These are phyloP conservation scores for Embidobia sp. DNA, from an alignment of 2,888 invertebrate species.

Conservation along the genomic window DNA sequence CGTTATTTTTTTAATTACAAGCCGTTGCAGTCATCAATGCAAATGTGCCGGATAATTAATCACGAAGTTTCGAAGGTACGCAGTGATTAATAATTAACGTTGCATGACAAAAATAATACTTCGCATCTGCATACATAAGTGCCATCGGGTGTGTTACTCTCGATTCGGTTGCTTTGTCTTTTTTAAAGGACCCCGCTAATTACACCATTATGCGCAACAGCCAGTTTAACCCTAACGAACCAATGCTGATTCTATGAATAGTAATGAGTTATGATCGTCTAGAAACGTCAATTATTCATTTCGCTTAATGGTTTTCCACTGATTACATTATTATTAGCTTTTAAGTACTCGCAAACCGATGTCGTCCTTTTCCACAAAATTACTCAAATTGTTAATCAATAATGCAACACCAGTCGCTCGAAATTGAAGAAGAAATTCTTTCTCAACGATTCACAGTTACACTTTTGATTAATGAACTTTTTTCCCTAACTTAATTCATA, in stretches of 20 bases:
- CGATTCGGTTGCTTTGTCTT: slow-evolving; percentile 39
- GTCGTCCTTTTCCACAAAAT: too few relatives aligned
- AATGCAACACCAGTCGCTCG: too few relatives aligned
- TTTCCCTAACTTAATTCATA: too few relatives aligned
- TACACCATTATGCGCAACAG: slow-evolving; percentile 77
- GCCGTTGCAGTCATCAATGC: slow-evolving; percentile 21
- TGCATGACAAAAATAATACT: slow-evolving; percentile 44
- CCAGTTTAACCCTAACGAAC: slow-evolving; percentile 74
- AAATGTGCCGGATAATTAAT: slow-evolving; percentile 47
- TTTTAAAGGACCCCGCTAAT: slow-evolving; percentile 74
- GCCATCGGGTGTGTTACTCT: slow-evolving; percentile 42
- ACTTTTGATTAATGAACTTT: too few relatives aligned
- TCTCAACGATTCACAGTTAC: too few relatives aligned
- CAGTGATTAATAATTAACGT: slow-evolving; percentile 51
- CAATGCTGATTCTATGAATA: slow-evolving; percentile 76
- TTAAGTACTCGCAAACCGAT: not conserved
- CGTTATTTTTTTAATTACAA: slow-evolving; percentile 8
- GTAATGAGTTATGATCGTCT: slow-evolving; percentile 72
- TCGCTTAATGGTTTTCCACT: slow-evolving; percentile 21
- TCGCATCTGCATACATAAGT: slow-evolving; percentile 51
- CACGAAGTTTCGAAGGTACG: slow-evolving; percentile 19
- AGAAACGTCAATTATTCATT: slow-evolving; percentile 41
- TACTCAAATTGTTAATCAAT: too few relatives aligned
- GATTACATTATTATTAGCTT: too few relatives aligned
- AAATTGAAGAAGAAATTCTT: too few relatives aligned